A percentile compares a stretch with the other conserved stretches of the same genome.
Conservation (phyloP, 1,140 invertebrate genomes). For the Drosophila nannoptera region DNA sequence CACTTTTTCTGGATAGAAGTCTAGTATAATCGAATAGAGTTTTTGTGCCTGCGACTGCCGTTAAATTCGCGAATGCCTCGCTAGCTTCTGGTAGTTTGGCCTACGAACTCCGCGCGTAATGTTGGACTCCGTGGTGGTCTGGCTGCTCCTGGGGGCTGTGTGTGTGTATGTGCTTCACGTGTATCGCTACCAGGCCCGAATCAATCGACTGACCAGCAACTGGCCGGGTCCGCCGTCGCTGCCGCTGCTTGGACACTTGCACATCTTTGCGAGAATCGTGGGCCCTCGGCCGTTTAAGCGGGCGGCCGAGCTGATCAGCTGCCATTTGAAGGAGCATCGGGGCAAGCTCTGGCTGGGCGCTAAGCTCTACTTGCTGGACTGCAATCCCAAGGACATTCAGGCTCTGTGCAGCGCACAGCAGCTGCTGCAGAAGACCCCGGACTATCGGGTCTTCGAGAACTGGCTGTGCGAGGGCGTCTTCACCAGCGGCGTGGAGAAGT, state of each 20-base stretch:
- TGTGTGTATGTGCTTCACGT: constrained; percentile 32
- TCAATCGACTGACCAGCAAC: constrained; percentile 51
- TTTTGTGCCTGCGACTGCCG: constrained; percentile 20
- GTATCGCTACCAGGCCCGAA: constrained; percentile 34
- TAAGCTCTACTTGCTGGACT: constrained; percentile 59
- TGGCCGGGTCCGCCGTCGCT: constrained; percentile 54
- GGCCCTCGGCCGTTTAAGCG: constrained; percentile 45
- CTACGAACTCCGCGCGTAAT: constrained; percentile 33
- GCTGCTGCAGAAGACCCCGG: constrained; percentile 80
- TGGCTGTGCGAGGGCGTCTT: constrained; percentile 85
- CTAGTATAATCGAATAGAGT: not conserved
- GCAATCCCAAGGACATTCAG: constrained; percentile 67
- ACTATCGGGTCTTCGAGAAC: constrained; percentile 81
- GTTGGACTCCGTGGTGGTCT: constrained; percentile 30
- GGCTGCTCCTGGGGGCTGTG: constrained; percentile 18
- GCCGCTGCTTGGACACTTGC: constrained; percentile 57
- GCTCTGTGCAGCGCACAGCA: constrained; percentile 58
- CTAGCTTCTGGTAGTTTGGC: constrained; percentile 30
- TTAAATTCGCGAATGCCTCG: constrained; percentile 47
- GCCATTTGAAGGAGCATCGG: constrained; percentile 55
- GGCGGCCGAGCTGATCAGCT: constrained; percentile 32
- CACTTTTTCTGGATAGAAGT: constrained; percentile 11
- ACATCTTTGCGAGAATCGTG: constrained; percentile 47
- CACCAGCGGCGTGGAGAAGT: constrained; percentile 85
- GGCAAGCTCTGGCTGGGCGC: constrained; percentile 61